Evolutionary conservation across 2,113 vertebrate species (phyloP).

Genomic region (Tretioscincus oriximinensis): DNA sequence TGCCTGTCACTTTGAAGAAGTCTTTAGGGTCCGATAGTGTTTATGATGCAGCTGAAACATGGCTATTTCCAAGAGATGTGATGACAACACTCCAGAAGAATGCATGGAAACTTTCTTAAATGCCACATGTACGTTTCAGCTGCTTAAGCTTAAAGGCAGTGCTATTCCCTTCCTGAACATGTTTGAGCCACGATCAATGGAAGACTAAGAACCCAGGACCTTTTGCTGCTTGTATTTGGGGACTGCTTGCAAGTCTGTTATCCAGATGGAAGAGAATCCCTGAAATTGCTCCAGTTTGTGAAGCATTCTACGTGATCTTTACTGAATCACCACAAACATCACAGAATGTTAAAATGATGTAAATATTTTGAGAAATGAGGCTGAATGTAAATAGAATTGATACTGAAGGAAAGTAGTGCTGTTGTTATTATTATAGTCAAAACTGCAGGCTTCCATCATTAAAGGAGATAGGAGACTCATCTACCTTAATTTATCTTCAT

Average conservation of each 20-base stretch:
- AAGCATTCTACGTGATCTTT: neutral
- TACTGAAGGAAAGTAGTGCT: neutral
- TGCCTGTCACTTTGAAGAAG: constrained; percentile 35
- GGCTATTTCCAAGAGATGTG: neutral
- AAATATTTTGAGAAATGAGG: neutral
- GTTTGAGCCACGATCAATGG: neutral
- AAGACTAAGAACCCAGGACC: neutral
- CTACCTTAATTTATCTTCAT: neutral
- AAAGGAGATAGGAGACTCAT: neutral
- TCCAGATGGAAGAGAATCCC: constrained; percentile 10
- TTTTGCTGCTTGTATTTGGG: constrained; percentile 2
- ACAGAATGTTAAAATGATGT: neutral
- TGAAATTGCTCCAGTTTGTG: neutral
- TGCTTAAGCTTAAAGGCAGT: neutral
- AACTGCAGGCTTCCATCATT: too few species aligned
- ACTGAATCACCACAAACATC: neutral
- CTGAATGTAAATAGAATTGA: neutral
- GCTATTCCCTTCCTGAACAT: neutral
- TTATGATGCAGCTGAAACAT: constrained; percentile 8
- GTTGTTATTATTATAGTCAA: too few species aligned
- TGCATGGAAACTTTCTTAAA: neutral
- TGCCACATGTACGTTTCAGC: neutral
- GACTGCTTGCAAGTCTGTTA: neutral
- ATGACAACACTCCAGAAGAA: constrained; percentile 20
- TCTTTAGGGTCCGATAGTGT: constrained; percentile 1